These are phyloP conservation scores for Notiomystis cincta DNA, from an alignment of 2,113 vertebrate species.

Conservation along the genomic window DNA sequence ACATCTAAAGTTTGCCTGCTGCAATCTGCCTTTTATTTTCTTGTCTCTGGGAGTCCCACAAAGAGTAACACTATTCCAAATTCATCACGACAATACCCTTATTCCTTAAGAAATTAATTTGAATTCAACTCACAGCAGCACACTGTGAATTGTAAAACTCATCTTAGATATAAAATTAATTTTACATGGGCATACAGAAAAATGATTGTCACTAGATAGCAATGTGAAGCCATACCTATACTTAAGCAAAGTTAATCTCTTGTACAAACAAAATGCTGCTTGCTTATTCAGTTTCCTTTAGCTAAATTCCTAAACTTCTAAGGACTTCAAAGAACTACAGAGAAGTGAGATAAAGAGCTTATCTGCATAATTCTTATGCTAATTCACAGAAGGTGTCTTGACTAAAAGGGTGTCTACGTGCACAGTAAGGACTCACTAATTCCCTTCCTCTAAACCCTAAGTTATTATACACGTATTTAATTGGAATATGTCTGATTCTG, in stretches of 20 bases:
- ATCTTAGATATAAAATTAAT: not conserved
- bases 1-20: not conserved
- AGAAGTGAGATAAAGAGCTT: conserved; percentile 47
- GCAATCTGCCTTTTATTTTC: not conserved
- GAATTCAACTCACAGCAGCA: not conserved
- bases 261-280: not conserved
- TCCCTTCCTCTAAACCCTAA: not conserved
- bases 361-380: conserved; percentile 58
- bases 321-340: conserved; percentile 41
- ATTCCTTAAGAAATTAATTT: conserved; percentile 7
- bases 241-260: conserved; percentile 44
- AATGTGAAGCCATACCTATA: not conserved
- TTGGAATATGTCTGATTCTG: not conserved
- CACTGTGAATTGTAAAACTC: not conserved
- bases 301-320: conserved; percentile 43
- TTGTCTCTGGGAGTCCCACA: not conserved
- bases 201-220: not conserved
- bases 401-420: not conserved
- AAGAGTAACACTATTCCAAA: not conserved
- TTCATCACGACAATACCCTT: not conserved
- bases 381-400: conserved; percentile 51
- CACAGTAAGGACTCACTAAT: not conserved
- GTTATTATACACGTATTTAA: not conserved
- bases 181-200: not conserved
- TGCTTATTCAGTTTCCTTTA: conserved; percentile 42